phyloP scores from a whole-genome alignment of 2,888 invertebrate species.

The Oligia fasciuncula region DNA sequence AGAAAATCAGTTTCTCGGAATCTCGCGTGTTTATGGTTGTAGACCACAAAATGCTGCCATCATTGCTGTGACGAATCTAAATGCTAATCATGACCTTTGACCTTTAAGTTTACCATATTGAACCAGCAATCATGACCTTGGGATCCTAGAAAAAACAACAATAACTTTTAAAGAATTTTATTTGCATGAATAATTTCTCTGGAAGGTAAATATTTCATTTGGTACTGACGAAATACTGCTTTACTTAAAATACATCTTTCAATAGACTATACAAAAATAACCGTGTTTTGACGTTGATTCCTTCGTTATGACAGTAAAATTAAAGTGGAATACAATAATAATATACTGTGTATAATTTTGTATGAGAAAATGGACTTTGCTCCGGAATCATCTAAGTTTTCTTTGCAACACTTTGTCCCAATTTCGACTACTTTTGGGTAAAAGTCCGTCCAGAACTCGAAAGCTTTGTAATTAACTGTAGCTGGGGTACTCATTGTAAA shows the following conservation, averaged over 20 bases:
- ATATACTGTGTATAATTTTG: conserved; percentile 73
- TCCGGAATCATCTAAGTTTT: conserved; percentile 84
- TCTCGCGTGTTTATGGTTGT: conserved; percentile 65
- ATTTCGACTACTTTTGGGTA: conserved; percentile 94
- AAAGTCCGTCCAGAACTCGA: conserved; percentile 96
- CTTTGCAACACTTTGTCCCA: conserved; percentile 94
- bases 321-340: conserved; percentile 75
- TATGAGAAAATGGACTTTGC: conserved; percentile 71
- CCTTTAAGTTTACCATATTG: conserved; percentile 40
- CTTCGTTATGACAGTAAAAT: conserved; percentile 76
- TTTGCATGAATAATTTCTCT: conserved; percentile 68
- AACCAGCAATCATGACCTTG: not conserved
- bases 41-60: conserved; percentile 52
- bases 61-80: conserved; percentile 60
- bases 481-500: conserved; percentile 93
- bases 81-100: conserved; percentile 64
- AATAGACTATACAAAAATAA: conserved; percentile 88
- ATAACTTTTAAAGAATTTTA: conserved; percentile 67
- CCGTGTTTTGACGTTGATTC: conserved; percentile 67
- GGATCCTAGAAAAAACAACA: conserved; percentile 25
- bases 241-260: conserved; percentile 80
- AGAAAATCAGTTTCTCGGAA: conserved; percentile 59
- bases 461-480: conserved; percentile 93
- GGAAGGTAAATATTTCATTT: conserved; percentile 74
- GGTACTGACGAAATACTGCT: conserved; percentile 68